A percentile compares a stretch with the other conserved stretches of the same genome.
These are phyloP conservation scores for Takifugu ocellatus DNA, from an alignment of 2,797 vertebrate genomes.

Conservation along the genomic window DNA sequence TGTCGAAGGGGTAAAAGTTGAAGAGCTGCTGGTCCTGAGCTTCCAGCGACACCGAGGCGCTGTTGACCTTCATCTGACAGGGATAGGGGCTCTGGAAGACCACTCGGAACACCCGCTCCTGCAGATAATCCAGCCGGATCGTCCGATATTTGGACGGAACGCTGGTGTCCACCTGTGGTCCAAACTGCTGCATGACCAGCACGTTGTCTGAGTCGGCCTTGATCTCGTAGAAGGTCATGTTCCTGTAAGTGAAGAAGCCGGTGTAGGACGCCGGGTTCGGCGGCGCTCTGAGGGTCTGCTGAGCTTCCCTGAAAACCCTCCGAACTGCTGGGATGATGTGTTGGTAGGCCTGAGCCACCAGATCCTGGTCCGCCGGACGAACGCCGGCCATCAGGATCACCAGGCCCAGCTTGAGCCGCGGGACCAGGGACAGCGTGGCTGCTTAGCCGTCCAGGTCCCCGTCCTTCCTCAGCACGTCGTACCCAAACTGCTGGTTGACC, in stretches of 20 bases:
- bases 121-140: conserved; percentile 82
- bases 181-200: conserved; percentile 88
- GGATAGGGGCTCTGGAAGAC: conserved; percentile 88
- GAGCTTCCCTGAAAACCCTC: conserved; percentile 77
- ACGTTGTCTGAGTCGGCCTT: conserved; percentile 73
- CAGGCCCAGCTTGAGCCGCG: conserved; percentile 82
- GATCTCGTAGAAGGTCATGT: conserved; percentile 89
- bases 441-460: conserved; percentile 89
- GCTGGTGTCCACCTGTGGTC: conserved; percentile 81
- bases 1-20: conserved; percentile 82
- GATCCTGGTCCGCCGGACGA: conserved; percentile 75
- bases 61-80: conserved; percentile 80
- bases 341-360: conserved; percentile 74
- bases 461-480: conserved; percentile 85
- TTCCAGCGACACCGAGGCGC: conserved; percentile 84
- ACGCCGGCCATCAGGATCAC: conserved; percentile 86
- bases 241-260: conserved; percentile 87
- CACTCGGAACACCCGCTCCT: conserved; percentile 85
- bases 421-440: conserved; percentile 84
- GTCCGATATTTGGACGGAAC: conserved; percentile 81
- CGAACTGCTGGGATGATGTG: conserved; percentile 84
- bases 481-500: conserved; percentile 81
- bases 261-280: conserved; percentile 79
- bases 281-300: conserved; percentile 68
- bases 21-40: conserved; percentile 88